Evolutionary conservation across 2,888 invertebrate species (phyloP).

Genomic region (Lasioglossum villosulum): DNA sequence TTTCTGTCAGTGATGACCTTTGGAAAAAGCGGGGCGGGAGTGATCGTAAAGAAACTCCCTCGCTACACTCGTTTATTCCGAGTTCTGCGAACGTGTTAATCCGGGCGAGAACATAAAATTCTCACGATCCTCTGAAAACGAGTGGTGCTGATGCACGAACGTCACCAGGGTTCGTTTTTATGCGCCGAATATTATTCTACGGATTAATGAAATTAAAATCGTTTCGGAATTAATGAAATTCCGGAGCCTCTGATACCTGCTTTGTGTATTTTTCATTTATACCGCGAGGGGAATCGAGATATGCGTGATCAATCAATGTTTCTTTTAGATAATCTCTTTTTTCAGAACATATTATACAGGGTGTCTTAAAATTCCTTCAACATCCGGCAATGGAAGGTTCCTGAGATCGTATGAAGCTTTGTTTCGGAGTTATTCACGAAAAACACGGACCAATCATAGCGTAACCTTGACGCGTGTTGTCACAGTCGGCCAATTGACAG

Average conservation of each 20-base stretch:
- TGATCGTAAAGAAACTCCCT: neutral
- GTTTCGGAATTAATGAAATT: neutral
- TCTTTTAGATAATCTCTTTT: neutral
- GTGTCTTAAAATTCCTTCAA: too few species aligned
- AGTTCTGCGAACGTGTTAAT: neutral
- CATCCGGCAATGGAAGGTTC: too few species aligned
- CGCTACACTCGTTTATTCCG: slow-evolving; percentile 17
- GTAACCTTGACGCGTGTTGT: too few species aligned
- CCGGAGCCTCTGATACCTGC: neutral
- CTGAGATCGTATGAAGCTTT: too few species aligned
- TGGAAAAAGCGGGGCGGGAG: neutral
- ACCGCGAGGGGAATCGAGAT: neutral
- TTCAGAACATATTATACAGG: too few species aligned
- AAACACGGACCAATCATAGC: too few species aligned
- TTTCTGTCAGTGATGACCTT: slow-evolving; percentile 8
- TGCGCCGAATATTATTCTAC: neutral
- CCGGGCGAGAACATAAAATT: slow-evolving; percentile 17
- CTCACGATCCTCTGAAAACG: neutral
- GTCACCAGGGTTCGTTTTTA: slow-evolving; percentile 15
- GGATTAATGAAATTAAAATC: slow-evolving; percentile 14
- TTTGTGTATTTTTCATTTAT: neutral
- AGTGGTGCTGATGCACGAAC: neutral
- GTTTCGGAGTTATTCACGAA: too few species aligned
- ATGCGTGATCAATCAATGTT: neutral
- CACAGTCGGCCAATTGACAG: too few species aligned